These are phyloP conservation scores for Pyrochroa serraticornis DNA, from an alignment of 2,888 invertebrate species.

Conservation along the genomic window DNA sequence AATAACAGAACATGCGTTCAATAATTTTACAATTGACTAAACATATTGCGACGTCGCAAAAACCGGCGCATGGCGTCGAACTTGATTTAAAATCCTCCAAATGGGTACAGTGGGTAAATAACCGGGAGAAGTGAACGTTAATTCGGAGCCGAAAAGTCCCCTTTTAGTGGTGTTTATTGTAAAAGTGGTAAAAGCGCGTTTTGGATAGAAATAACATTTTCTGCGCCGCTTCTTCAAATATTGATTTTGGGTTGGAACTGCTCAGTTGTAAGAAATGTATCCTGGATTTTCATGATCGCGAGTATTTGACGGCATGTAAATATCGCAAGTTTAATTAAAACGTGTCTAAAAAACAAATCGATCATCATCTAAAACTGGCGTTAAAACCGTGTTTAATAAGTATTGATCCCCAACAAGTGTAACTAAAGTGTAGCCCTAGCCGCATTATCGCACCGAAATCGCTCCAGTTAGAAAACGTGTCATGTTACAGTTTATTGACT, in stretches of 20 bases:
- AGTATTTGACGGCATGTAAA: slow-evolving; percentile 31
- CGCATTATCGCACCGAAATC: neutral
- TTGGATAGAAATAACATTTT: slow-evolving; percentile 29
- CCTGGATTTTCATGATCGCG: slow-evolving; percentile 26
- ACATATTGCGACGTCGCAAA: slow-evolving; percentile 50
- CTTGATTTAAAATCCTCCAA: slow-evolving; percentile 34
- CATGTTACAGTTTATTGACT: no score
- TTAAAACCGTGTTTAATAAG: slow-evolving; percentile 7
- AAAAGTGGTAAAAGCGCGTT: slow-evolving; percentile 8
- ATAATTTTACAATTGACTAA: slow-evolving; percentile 50
- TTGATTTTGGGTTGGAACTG: slow-evolving; percentile 52
- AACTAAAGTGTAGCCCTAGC: neutral
- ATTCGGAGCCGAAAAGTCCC: neutral
- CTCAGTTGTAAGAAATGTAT: slow-evolving; percentile 29
- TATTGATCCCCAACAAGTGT: neutral
- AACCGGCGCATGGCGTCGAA: slow-evolving; percentile 49
- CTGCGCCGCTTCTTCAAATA: slow-evolving; percentile 49
- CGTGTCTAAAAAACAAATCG: neutral
- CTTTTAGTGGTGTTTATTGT: neutral
- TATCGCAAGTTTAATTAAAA: slow-evolving; percentile 6
- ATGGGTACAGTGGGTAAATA: slow-evolving; percentile 25
- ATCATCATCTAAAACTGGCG: neutral
- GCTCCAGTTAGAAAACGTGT: no score
- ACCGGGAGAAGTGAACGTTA: slow-evolving; percentile 14
- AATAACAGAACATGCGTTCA: slow-evolving; percentile 43